Percentiles rank a stretch among this genome's conserved stretches.
These are phyloP conservation scores for Drosophila paracracens DNA, from an alignment of 2,888 invertebrate genomes.

Conservation along the genomic window DNA sequence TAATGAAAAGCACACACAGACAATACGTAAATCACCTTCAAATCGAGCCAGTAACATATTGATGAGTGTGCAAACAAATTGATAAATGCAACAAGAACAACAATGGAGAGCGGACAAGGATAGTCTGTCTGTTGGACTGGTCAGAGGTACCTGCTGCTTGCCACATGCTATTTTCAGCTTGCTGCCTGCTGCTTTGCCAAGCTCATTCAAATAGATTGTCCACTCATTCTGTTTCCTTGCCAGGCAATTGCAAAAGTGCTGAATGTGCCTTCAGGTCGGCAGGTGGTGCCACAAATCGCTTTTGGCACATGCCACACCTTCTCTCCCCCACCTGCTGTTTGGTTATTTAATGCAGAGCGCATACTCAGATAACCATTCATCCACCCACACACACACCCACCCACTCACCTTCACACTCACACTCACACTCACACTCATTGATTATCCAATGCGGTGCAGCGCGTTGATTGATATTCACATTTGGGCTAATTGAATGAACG, in stretches of 20 bases:
- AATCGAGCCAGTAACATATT: conserved; percentile 48
- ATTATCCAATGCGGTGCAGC: conserved; percentile 27
- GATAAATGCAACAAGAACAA: conserved; percentile 62
- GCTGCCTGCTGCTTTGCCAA: conserved; percentile 21
- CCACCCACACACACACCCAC: conserved; percentile 8
- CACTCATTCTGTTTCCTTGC: conserved; percentile 24
- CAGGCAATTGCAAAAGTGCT: conserved; percentile 64
- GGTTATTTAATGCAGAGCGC: conserved; percentile 28
- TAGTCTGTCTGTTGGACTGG: background rate
- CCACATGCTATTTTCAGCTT: background rate
- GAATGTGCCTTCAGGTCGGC: conserved; percentile 62
- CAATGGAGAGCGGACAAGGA: conserved; percentile 7
- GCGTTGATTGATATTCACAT: conserved; percentile 71
- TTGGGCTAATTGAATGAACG: conserved; percentile 72
- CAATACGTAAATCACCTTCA: conserved; percentile 12
- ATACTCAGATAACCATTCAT: conserved; percentile 11
- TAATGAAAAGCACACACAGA: conserved; percentile 40
- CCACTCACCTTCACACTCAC: conserved; percentile 2
- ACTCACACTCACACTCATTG: conserved; percentile 17
- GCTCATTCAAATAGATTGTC: conserved; percentile 61
- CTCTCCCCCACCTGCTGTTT: background rate
- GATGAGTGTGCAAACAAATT: conserved; percentile 76
- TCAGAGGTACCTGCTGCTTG: background rate
- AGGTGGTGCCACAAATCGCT: conserved; percentile 52
- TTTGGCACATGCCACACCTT: background rate